Base-by-base conservation (phyloP, 2,888 invertebrate species). In the Acrobasis repandana region DNA sequence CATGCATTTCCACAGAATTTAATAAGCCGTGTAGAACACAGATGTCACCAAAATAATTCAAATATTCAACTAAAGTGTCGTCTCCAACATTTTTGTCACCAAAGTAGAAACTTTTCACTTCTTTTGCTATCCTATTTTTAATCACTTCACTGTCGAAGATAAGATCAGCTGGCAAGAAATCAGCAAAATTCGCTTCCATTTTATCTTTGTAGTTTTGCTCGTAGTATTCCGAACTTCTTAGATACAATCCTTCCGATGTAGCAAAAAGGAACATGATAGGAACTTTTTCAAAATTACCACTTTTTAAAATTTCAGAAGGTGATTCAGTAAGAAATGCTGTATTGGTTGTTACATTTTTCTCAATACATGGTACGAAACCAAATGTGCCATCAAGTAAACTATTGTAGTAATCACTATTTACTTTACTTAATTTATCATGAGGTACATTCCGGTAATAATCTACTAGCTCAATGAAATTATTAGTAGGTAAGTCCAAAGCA, bases 281-380 rank as follows among this genome's bases (percentile, higher is more conserved):
- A 9, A 77, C 65, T 62, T 72, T 72, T 1, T 66, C 52, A 47
- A 66, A 75, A 3, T 62, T 63, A 4, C 65, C 67, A 20, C 64
- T 63, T 15, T 56, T 68, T 5, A 79, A 56, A 16, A 71, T 65
- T 4, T 71, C 59, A 3, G 61, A 46, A 4, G 79, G 76, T 4
- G 69, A 34, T 38, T 67, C 63, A 9, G 65, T 66, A 10, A 79
- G 61, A 38, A 79, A 69, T 0, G 73, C 60, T n/a, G 68, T 62
- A 3, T 56, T 60, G 0, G 64, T 63, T 9, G 56, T 58, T 5
- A 70, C 6, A 28, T 65, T 64, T 20, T 59, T 72, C 46, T 82
- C 79, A 1, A 79, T 54, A 56, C 82, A 80, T 1, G 80, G 80
- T 0, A 69, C 76, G 15, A 80, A 80, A 0, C 79, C 82, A 58